These are phyloP conservation scores for Gastracanthus pulcherrimus DNA, from an alignment of 2,888 invertebrate species.

Conservation along the genomic window DNA sequence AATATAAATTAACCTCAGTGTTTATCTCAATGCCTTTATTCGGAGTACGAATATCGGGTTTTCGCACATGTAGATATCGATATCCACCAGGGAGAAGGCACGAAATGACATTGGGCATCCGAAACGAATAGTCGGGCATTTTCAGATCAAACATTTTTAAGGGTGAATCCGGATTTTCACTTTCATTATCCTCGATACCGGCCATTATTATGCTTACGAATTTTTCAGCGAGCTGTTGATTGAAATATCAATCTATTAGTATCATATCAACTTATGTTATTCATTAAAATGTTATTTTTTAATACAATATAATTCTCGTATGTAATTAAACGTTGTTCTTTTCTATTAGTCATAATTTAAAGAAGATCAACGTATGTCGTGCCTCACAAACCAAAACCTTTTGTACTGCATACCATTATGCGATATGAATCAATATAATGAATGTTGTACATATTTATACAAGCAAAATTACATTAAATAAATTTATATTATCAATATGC, in stretches of 20 bases:
- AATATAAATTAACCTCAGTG: not conserved
- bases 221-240: constrained; percentile 36
- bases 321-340: no score
- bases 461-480: not conserved
- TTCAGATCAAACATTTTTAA: not conserved
- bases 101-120: constrained; percentile 72
- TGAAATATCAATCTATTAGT: no score
- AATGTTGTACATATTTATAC: not conserved
- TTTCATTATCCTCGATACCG: not conserved
- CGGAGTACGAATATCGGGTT: constrained; percentile 78
- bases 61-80: constrained; percentile 81
- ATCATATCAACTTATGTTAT: no score
- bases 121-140: constrained; percentile 29
- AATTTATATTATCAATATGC: no score
- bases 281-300: no score
- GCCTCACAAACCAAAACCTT: not conserved
- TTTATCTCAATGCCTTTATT: not conserved
- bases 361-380: no score
- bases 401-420: no score
- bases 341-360: no score
- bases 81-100: constrained; percentile 82
- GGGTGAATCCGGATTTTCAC: not conserved
- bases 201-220: not conserved
- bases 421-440: no score
- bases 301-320: no score